Evolutionary conservation across 2,888 invertebrate species (phyloP).

Genomic region (Oithona nana): DNA sequence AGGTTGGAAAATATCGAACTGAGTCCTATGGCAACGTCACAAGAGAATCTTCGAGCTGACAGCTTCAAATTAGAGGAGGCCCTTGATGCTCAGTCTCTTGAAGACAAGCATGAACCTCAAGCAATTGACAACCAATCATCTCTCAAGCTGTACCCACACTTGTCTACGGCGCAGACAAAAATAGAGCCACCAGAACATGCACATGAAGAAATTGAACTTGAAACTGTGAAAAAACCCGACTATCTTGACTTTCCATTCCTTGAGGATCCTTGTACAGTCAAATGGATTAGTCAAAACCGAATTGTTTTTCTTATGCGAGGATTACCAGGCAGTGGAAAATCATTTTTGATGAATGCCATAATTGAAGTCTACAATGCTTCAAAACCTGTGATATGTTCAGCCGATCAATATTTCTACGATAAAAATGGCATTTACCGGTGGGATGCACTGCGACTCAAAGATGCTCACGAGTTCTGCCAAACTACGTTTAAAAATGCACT

Average conservation of each 20-base stretch:
- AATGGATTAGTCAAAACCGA: neutral
- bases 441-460: neutral
- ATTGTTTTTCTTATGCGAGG: neutral
- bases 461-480: constrained; percentile 9
- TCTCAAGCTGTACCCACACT: neutral
- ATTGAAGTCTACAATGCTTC: neutral
- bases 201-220: too few species aligned
- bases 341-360: neutral
- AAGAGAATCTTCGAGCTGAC: neutral
- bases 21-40: neutral
- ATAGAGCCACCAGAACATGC: too few species aligned
- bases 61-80: neutral
- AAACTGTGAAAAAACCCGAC: neutral
- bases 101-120: neutral
- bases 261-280: neutral
- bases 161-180: neutral
- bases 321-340: constrained; percentile 6
- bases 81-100: neutral
- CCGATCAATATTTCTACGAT: constrained; percentile 11
- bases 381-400: neutral
- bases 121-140: neutral
- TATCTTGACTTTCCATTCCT: neutral
- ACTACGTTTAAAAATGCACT: neutral
- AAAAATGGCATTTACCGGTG: constrained; percentile 3
- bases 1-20: neutral